Conservation (phyloP, 2,797 vertebrate genomes). For the Discoglossus pictus region DNA sequence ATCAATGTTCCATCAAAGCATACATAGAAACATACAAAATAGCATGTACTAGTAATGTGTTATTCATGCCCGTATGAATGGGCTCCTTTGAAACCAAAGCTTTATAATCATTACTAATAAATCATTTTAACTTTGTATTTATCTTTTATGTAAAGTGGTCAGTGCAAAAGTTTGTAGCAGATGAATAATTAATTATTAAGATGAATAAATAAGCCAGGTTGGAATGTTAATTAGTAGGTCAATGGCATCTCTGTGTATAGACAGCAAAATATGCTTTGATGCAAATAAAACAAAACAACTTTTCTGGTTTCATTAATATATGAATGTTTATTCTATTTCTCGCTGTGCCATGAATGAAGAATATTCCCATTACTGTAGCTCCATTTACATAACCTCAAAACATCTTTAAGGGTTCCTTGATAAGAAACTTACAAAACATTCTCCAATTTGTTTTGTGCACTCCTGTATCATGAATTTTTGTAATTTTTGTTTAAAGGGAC, state of each 20-base stretch:
- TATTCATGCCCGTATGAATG: constrained; percentile 15
- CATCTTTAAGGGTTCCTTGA: no score
- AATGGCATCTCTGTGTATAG: not conserved
- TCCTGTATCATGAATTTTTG: no score
- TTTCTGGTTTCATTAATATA: not conserved
- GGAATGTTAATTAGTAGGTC: not conserved
- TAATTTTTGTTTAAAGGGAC: no score
- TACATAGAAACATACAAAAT: constrained; percentile 16
- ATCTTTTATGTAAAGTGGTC: not conserved
- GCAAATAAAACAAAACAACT: not conserved
- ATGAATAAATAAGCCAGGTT: constrained; percentile 4
- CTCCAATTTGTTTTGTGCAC: no score
- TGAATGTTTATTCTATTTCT: not conserved
- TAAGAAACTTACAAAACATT: no score
- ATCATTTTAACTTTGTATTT: constrained; percentile 13
- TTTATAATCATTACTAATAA: constrained; percentile 36
- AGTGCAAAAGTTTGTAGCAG: constrained; percentile 14
- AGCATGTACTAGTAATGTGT: constrained; percentile 4
- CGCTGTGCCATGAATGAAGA: not conserved
- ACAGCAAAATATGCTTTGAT: constrained; percentile 3
- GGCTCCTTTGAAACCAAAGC: constrained; percentile 9
- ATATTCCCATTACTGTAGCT: no score
- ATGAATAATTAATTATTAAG: constrained; percentile 15
- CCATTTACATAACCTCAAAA: no score
- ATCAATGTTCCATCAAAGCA: constrained; percentile 16